Conservation (phyloP, 2,113 vertebrate species). For the Amphiprion percula region DNA sequence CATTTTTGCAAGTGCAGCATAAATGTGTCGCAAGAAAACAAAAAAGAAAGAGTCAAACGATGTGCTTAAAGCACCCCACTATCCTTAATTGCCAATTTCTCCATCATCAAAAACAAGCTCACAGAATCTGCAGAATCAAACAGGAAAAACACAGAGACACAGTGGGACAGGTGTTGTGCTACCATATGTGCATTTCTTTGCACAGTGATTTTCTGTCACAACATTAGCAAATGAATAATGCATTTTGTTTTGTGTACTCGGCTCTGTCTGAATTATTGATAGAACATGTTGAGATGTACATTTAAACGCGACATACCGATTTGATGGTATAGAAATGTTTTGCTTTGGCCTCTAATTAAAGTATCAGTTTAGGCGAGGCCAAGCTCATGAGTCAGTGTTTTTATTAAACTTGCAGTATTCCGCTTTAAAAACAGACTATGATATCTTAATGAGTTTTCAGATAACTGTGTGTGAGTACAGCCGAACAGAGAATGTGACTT, state of each 20-base stretch:
- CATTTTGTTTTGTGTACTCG: constrained; percentile 38
- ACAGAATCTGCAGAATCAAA: constrained; percentile 35
- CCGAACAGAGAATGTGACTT: constrained; percentile 17
- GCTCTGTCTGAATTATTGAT: constrained; percentile 56
- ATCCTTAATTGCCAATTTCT: constrained; percentile 49
- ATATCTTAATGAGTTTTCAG: constrained; percentile 7
- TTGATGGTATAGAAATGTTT: constrained; percentile 39
- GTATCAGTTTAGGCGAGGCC: constrained; percentile 18
- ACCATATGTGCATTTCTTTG: constrained; percentile 33
- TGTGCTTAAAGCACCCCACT: constrained; percentile 35
- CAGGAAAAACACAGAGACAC: neutral
- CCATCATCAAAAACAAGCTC: constrained; percentile 29
- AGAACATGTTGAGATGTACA: constrained; percentile 34
- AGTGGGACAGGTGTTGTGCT: constrained; percentile 1
- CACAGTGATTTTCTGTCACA: constrained; percentile 5
- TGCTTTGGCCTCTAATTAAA: constrained; percentile 24
- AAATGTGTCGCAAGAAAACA: constrained; percentile 41
- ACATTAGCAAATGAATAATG: constrained; percentile 50
- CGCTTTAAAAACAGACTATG: neutral
- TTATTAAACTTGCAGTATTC: too few species aligned
- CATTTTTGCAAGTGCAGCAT: constrained; percentile 57
- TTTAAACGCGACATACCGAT: constrained; percentile 52
- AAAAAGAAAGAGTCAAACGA: constrained; percentile 26
- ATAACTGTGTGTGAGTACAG: constrained; percentile 10
- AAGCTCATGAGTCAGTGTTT: constrained; percentile 14